Percentiles rank a stretch among this genome's conserved stretches.
phyloP scores from a whole-genome alignment of 2,888 invertebrate species.

The Phanerotoma sp. region DNA sequence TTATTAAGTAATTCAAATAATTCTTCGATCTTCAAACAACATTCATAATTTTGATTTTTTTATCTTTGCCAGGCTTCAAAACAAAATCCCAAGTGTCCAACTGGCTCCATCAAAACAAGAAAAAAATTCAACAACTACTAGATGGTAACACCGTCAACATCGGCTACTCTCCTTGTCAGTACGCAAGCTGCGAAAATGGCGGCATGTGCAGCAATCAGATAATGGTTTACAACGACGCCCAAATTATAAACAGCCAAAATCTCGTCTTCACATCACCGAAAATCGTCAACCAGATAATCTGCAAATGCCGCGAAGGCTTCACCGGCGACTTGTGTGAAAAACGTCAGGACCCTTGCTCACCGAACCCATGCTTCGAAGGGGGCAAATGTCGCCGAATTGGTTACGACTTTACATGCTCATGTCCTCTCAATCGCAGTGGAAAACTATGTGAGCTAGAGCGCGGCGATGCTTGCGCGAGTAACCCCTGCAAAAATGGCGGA shows the following conservation, averaged over 20 bases:
- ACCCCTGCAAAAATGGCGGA: conserved; percentile 89
- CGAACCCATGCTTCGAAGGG: conserved; percentile 81
- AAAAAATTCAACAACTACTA: conserved; percentile 66
- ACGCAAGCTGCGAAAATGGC: conserved; percentile 74
- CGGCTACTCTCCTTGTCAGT: conserved; percentile 78
- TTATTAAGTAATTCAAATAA: too few relatives aligned
- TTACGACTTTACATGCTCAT: conserved; percentile 81
- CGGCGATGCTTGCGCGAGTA: conserved; percentile 80
- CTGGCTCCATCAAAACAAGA: conserved; percentile 67
- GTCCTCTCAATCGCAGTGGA: conserved; percentile 77
- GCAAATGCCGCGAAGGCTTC: conserved; percentile 82
- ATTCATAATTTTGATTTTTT: too few relatives aligned
- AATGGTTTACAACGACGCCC: conserved; percentile 68
- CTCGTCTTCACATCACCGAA: conserved; percentile 82
- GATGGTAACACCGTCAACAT: conserved; percentile 65
- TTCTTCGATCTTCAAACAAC: too few relatives aligned
- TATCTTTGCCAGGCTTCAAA: conserved; percentile 65
- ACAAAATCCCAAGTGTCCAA: conserved; percentile 67
- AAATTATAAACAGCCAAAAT: conserved; percentile 78
- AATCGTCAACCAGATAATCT: conserved; percentile 75
- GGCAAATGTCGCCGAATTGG: conserved; percentile 84
- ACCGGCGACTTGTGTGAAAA: conserved; percentile 81
- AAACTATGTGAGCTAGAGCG: conserved; percentile 81
- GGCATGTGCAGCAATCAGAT: conserved; percentile 75
- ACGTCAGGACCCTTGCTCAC: conserved; percentile 87